Conservation (phyloP, 2,113 vertebrate genomes). For the human region DNA sequence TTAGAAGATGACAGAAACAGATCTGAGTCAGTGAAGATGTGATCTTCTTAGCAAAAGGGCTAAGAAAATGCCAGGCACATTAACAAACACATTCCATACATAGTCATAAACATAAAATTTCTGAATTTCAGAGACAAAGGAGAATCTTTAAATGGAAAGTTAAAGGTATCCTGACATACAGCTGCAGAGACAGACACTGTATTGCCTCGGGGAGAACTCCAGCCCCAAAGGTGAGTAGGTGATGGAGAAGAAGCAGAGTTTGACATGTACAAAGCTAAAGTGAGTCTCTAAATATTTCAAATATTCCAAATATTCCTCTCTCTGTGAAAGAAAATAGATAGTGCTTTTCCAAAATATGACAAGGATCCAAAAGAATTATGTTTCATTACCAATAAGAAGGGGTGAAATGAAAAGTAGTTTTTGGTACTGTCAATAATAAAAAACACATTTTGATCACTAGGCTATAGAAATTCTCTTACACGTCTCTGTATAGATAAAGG, state of each 20-base stretch:
- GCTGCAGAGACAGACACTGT: not conserved
- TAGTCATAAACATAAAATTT: not conserved
- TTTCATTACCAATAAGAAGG: not conserved
- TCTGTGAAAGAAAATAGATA: not conserved
- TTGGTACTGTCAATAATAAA: not conserved
- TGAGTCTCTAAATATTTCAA: not conserved
- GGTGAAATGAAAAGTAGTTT: not conserved
- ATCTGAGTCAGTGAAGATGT: not conserved
- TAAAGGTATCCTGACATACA: not conserved
- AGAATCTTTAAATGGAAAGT: not conserved
- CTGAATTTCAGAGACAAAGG: not conserved
- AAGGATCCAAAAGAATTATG: not conserved
- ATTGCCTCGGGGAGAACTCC: not conserved
- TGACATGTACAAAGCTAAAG: not conserved
- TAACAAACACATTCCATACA: not conserved
- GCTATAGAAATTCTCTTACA: not conserved
- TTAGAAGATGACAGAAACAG: not conserved
- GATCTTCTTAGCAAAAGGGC: not conserved
- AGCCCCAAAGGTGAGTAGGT: fast-evolving
- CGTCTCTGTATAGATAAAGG: not conserved
- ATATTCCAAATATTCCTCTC: not conserved
- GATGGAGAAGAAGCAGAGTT: not conserved
- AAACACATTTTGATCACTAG: not conserved
- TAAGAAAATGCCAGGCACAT: not conserved
- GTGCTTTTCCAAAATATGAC: not conserved